phyloP scores from a whole-genome alignment of 2,888 invertebrate genomes.

The Andricus quercusramuli region DNA sequence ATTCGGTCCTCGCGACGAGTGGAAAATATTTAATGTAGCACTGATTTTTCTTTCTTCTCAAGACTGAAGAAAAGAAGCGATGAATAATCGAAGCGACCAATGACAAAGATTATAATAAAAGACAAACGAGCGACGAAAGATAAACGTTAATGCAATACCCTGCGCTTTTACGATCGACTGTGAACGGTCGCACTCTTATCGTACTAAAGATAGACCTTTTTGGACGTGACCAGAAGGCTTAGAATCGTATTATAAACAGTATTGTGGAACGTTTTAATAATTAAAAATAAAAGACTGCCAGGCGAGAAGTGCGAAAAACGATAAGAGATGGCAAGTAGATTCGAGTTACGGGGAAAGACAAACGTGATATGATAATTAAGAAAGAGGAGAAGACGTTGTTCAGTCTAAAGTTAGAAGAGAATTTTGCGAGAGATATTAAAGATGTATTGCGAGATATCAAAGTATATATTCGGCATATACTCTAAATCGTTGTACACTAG shows the following conservation, averaged over 20 bases:
- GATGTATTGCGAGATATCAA: conserved; percentile 28
- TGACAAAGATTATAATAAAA: conserved; percentile 35
- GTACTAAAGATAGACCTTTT: conserved; percentile 60
- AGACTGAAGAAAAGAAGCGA: conserved; percentile 38
- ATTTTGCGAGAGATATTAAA: conserved; percentile 33
- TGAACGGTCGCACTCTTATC: conserved; percentile 52
- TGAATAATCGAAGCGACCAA: conserved; percentile 41
- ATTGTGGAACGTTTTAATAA: conserved; percentile 72
- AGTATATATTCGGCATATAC: conserved; percentile 65
- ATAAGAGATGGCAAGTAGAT: conserved; percentile 27
- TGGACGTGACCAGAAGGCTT: conserved; percentile 57
- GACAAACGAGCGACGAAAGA: conserved; percentile 42
- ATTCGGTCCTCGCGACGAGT: conserved; percentile 25
- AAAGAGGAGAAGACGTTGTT: conserved; percentile 42
- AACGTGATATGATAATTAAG: conserved; percentile 44
- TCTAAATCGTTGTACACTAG: conserved; percentile 56
- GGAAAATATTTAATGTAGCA: conserved; percentile 37
- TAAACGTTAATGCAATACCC: conserved; percentile 40
- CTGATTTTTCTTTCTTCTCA: conserved; percentile 40
- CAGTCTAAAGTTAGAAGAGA: conserved; percentile 40
- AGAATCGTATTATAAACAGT: conserved; percentile 77
- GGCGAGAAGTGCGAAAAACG: conserved; percentile 59
- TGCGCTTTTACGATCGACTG: conserved; percentile 43
- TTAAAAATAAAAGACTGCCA: conserved; percentile 71
- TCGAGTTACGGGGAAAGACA: conserved; percentile 36